These are phyloP conservation scores for Poeciliopsis retropinna DNA, from an alignment of 2,113 vertebrate genomes.

Conservation along the genomic window DNA sequence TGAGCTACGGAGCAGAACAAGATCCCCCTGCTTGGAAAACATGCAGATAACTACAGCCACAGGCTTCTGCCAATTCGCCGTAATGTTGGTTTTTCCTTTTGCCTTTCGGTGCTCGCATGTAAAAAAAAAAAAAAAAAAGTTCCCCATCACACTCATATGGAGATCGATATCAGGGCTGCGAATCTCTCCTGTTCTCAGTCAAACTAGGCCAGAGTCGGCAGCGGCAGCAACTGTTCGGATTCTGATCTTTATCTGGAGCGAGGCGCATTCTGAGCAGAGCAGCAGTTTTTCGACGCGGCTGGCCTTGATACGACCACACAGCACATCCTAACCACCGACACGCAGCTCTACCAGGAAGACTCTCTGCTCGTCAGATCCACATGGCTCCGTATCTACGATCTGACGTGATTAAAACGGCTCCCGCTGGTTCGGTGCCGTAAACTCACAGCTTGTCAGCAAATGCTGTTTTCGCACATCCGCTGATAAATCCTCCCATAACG, in stretches of 20 bases:
- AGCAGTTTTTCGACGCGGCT: conserved; percentile 36
- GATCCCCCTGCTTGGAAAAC: conserved; percentile 14
- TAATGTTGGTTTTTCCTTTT: conserved; percentile 18
- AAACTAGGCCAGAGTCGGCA: conserved; percentile 38
- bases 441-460: conserved; percentile 11
- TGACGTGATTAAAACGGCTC: conserved; percentile 34
- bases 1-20: conserved; percentile 17
- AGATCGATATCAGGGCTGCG: conserved; percentile 43
- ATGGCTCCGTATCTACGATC: conserved; percentile 29
- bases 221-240: conserved; percentile 23
- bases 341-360: conserved; percentile 14
- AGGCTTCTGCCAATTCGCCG: conserved; percentile 33
- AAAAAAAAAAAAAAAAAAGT: conserved; percentile 24
- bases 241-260: conserved; percentile 47
- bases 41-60: conserved; percentile 7
- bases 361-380: conserved; percentile 21
- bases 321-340: conserved; percentile 21
- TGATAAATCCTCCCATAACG: conserved; percentile 21
- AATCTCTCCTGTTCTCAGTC: conserved; percentile 43
- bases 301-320: conserved; percentile 44
- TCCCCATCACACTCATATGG: conserved; percentile 29
- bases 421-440: conserved; percentile 22
- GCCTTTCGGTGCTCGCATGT: conserved; percentile 43
- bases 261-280: conserved; percentile 9
- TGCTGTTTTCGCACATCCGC: conserved; percentile 27